Base-by-base conservation (phyloP, 2,797 vertebrate species). In the Dryobates pubescens region DNA sequence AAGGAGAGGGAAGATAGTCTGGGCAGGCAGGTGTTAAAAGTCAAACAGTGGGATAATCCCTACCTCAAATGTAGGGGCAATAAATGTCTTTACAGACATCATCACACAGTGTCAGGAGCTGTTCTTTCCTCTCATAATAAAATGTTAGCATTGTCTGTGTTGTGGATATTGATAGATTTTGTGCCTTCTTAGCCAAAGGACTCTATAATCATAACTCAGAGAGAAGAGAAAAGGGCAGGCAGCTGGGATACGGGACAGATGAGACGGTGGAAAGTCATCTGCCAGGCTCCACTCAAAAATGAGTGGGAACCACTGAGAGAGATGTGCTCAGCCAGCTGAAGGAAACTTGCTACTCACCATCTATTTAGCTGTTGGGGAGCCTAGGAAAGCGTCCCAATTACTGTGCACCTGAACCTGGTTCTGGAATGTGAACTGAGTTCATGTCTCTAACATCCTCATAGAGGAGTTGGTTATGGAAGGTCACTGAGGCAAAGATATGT, bases 401-500 rank as follows among this genome's bases (percentile, higher is more conserved):
- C 57, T 82, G 26, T 86, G 30, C 57, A 84, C 67, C 71, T 94
- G 84, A 92, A 93, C 82, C 34, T 1, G 12, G 53, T 84, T 62
- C 63, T 0, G 2, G 58, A 43, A 67, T 88, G 88, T 93, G 82
- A 88, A 80, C 56, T 82, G 73, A 75, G 74, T 90, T 94, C 34
- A 9, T 27, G 51, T 83, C 89, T 26, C 95, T 96, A 77, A 63
- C 43, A 92, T 90, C 64, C 51, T 88, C 67, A 92, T 58, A 96
- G 73, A 95, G 71, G 78, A 68, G 91, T 83, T 84, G 76, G 43
- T 91, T 96, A 88, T 49, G 30, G 88, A 89, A 96, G 90, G 87
- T 97, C 94, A 94, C 94, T 95, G 92, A 96, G 91, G 95, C 94
- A 96, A 93, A 96, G 83, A 92, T 75, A 85, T 59, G 41, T 94